Evolutionary conservation across 2,888 invertebrate species (phyloP).

Genomic region (Drosophila kokeensis): DNA sequence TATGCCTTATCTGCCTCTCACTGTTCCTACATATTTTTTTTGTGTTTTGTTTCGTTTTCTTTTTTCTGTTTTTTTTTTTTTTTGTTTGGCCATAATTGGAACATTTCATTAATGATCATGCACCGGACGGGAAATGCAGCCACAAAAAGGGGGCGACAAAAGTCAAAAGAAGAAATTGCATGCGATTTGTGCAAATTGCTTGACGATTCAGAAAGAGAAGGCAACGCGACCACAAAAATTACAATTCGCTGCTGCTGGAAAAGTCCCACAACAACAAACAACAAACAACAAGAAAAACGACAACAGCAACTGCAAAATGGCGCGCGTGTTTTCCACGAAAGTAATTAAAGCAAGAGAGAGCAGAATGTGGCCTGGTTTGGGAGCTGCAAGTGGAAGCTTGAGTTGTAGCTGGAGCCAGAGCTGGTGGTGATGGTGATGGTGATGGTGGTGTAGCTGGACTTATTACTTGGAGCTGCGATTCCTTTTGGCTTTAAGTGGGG

Average conservation of each 20-base stretch:
- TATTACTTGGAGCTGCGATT: slow-evolving; percentile 29
- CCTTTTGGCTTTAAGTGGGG: slow-evolving; percentile 58
- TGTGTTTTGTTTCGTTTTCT: slow-evolving; percentile 5
- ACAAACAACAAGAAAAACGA: slow-evolving; percentile 11
- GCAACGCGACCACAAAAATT: slow-evolving; percentile 43
- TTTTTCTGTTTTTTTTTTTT: not conserved
- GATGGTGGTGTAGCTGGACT: slow-evolving; percentile 4
- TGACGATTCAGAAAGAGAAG: slow-evolving; percentile 81
- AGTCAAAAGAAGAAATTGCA: slow-evolving; percentile 61
- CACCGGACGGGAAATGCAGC: slow-evolving; percentile 62
- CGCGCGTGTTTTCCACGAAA: slow-evolving; percentile 77
- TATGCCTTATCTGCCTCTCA: slow-evolving; percentile 8
- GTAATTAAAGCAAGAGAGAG: slow-evolving; percentile 71
- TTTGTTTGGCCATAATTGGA: slow-evolving; percentile 62
- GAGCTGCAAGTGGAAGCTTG: slow-evolving; percentile 18
- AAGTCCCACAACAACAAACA: slow-evolving; percentile 28
- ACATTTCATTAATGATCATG: slow-evolving; percentile 71
- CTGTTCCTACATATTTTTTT: not conserved
- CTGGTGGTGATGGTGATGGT: slow-evolving; percentile 1
- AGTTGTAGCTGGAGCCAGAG: slow-evolving; percentile 14
- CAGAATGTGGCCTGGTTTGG: slow-evolving; percentile 32
- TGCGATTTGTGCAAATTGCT: slow-evolving; percentile 69
- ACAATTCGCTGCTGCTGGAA: slow-evolving; percentile 51
- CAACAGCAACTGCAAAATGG: slow-evolving; percentile 56
- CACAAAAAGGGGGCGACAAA: slow-evolving; percentile 32